A percentile compares a stretch with the other conserved stretches of the same genome.
Evolutionary conservation across 2,113 vertebrate species (phyloP).

Genomic region (Istiophorus platypterus): DNA sequence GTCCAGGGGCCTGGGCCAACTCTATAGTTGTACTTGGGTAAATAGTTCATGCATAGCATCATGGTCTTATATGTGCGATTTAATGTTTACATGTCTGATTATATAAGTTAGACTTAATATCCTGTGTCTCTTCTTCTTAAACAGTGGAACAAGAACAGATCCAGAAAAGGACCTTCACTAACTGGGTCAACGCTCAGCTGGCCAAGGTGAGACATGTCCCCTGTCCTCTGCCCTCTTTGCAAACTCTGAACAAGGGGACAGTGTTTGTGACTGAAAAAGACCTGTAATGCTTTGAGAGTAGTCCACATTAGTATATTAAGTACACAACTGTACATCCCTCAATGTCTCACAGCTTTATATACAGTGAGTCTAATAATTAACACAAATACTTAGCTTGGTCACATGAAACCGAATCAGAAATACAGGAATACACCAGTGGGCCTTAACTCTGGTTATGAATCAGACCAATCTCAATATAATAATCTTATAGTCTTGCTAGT

Average conservation of each 20-base stretch:
- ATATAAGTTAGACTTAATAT: neutral
- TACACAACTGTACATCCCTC: too few species aligned
- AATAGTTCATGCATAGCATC: neutral
- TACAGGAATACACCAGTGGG: neutral
- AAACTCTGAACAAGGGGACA: neutral
- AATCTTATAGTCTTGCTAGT: too few species aligned
- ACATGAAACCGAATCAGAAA: neutral
- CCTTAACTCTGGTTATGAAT: too few species aligned
- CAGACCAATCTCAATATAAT: too few species aligned
- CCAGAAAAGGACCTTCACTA: constrained; percentile 97
- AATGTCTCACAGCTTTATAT: neutral
- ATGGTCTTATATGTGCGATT: neutral
- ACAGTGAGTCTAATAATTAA: neutral
- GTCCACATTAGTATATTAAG: neutral
- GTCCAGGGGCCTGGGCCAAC: neutral
- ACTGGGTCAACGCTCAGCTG: constrained; percentile 96
- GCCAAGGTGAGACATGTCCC: constrained; percentile 88
- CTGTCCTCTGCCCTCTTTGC: constrained; percentile 16
- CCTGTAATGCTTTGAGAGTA: neutral
- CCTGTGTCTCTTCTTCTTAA: constrained; percentile 26
- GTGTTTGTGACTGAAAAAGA: neutral
- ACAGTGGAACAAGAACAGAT: constrained; percentile 93
- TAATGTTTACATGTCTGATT: neutral
- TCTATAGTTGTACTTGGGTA: neutral
- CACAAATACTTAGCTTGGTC: neutral